Conservation (phyloP, 30 jellyfish, hydroid and myxozoan species). For the Euphysa ruthae region DNA sequence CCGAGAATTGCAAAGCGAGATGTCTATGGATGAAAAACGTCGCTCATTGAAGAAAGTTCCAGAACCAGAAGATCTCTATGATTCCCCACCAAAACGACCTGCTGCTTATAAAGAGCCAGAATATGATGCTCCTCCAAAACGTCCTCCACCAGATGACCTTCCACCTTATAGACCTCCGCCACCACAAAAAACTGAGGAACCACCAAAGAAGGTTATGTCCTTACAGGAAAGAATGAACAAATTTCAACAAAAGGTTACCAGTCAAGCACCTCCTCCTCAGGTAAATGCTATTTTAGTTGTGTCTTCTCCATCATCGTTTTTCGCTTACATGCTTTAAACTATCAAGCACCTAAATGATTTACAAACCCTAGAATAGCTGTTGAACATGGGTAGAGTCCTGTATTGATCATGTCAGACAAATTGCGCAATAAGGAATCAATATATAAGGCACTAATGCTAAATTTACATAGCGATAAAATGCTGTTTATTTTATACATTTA, state of each 20-base stretch:
- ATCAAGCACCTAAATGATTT: too few relatives aligned
- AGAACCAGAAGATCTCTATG: conserved; percentile 21
- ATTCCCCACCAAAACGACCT: conserved; percentile 27
- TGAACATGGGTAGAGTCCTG: too few relatives aligned
- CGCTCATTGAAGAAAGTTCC: conserved; percentile 46
- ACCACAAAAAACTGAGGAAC: conserved; percentile 22
- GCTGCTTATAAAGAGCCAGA: not conserved
- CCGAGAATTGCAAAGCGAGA: conserved; percentile 18
- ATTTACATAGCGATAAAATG: too few relatives aligned
- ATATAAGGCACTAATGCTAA: too few relatives aligned
- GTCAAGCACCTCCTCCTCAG: not conserved
- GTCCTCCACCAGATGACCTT: conserved; percentile 9
- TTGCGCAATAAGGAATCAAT: too few relatives aligned
- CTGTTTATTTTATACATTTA: too few relatives aligned
- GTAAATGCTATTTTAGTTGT: too few relatives aligned
- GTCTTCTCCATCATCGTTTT: too few relatives aligned
- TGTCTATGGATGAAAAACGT: conserved; percentile 37
- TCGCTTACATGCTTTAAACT: too few relatives aligned
- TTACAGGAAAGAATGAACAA: conserved; percentile 39
- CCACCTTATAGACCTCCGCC: conserved; percentile 38
- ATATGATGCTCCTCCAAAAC: too few relatives aligned
- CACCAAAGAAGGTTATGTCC: conserved; percentile 21
- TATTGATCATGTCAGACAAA: too few relatives aligned
- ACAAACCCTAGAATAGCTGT: too few relatives aligned
- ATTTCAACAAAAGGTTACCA: conserved; percentile 24